Evolutionary conservation across 2,888 invertebrate genomes (phyloP), one percentile per base, ranked within the genome.

Genomic region (Andrena bicolor): DNA sequence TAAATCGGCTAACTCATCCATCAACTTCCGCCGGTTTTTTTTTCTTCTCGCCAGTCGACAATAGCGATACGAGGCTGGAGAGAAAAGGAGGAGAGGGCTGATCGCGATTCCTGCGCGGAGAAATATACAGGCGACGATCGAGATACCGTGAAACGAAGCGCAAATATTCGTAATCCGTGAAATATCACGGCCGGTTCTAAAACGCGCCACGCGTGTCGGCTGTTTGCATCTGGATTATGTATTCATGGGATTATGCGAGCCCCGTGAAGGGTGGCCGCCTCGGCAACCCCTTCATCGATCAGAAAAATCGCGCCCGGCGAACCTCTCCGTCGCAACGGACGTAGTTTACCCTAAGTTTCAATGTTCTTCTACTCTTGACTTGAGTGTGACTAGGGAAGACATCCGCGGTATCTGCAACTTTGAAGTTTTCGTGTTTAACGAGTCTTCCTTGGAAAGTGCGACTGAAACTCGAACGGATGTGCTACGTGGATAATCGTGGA

Each of bases 151-250:
- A 90, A 92, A 90, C 84, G 81, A 68, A 85, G 85, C 80, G 90
- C 86, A 90, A 91, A 89, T 87, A 89, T 88, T 80, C 82, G 71
- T 84, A 93, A 93, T 93, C 93, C 93, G 92, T 93, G 92, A 93
- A 93, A 93, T 93, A 93, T 92, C 92, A 92, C 90, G 90, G 61
- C 91, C 85, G 89, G 89, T 91, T 91, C 74, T 90, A 91, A 91
- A 92, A 90, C 91, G 88, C 80, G 88, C 53, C 81, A 83, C 93
- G 93, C 93, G 93, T 92, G 92, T 84, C 93, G 90, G 90, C 88
- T 93, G 93, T 93, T 93, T 94, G 91, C 91, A 84, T 86, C 89
- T 84, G 91, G 93, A 93, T 93, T 93, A 93, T 87, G 90, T 90
- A 93, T 93, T 93, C 93, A 93, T 93, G 85, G 92, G 92, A 92